Evolutionary conservation across 2,888 invertebrate species (phyloP), one percentile per base, ranked within the genome.

Genomic region (Andrena haemorrhoa): DNA sequence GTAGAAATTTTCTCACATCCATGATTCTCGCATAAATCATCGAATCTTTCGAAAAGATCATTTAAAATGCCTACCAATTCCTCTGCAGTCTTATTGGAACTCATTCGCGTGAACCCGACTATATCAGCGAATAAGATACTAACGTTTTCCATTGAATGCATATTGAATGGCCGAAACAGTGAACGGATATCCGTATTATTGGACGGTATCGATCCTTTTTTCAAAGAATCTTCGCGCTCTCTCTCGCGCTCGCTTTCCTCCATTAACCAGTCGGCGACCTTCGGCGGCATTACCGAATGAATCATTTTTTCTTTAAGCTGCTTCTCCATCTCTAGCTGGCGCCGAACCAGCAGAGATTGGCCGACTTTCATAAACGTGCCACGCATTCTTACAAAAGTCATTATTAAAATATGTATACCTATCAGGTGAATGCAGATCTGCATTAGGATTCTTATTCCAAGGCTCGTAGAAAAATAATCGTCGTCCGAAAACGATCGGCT

Each of bases 1-100:
- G 99, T 99, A 51, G 98, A 98, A 91, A 99, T 99, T 94, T 99
- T 99, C 94, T 99, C 99, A 94, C 99, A 98, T 72, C 98, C 98
- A 92, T 97, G 97, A 84, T 96, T 95, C 82, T 96, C 96, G 93
- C 99, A 99, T 66, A 99, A 95, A 87, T 97, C 96, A 93, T 99
- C 99, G 94, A 99, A 99, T 84, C 99, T 95, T 92, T 98, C 99
- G 94, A 99, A 99, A 77, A 99, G 95, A 94, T 99, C 98, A 94
- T 99, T 99, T 76, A 99, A 95, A 91, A 99, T 97, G 91, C 97
- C 98, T 12, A 99, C 99, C 89, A 99, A 95, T 94, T 98, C 98
- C 94, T 98, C 98, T 75, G 99, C 99, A 89, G 97, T 98, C 94
- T 99, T 99, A 90, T 98, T 98, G 86, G 98, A 98, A 76, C 98